These are phyloP conservation scores for Atherinosoma microstoma DNA, from an alignment of 2,797 vertebrate genomes.

Conservation along the genomic window DNA sequence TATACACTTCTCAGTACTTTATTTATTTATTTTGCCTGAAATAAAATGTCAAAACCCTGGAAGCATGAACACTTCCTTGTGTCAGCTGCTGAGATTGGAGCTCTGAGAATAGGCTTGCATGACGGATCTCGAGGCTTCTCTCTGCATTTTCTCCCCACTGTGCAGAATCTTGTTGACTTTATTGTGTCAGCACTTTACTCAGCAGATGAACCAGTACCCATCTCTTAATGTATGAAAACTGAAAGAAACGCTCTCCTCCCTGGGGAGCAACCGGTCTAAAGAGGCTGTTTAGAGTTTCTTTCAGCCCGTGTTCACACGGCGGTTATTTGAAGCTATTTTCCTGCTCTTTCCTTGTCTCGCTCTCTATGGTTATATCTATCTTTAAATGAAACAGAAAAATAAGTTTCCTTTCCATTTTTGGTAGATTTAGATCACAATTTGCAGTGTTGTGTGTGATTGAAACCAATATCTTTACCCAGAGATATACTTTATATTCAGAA, in stretches of 20 bases:
- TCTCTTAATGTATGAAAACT: constrained; percentile 52
- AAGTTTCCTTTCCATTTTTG: neutral
- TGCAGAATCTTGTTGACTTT: constrained; percentile 44
- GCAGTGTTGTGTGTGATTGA: no score
- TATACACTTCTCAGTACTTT: neutral
- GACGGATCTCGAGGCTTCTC: constrained; percentile 34
- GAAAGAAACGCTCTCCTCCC: constrained; percentile 40
- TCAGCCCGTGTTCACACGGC: constrained; percentile 1
- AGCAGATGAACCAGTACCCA: constrained; percentile 38
- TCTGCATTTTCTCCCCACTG: constrained; percentile 20
- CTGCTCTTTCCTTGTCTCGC: constrained; percentile 8
- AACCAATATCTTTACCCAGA: no score
- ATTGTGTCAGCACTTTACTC: constrained; percentile 56
- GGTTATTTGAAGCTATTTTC: constrained; percentile 3
- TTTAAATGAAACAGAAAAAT: constrained; percentile 4
- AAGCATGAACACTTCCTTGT: constrained; percentile 12
- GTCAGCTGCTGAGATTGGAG: constrained; percentile 23
- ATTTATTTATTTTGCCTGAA: neutral
- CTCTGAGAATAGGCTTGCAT: constrained; percentile 10
- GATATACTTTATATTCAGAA: no score
- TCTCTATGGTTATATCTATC: neutral
- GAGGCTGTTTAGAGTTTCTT: constrained; percentile 56
- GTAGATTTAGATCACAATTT: neutral
- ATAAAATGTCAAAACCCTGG: constrained; percentile 14
- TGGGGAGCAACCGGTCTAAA: constrained; percentile 41